Base-by-base conservation (phyloP, 2,888 invertebrate species). In the Branchipolynoe longqiensis region DNA sequence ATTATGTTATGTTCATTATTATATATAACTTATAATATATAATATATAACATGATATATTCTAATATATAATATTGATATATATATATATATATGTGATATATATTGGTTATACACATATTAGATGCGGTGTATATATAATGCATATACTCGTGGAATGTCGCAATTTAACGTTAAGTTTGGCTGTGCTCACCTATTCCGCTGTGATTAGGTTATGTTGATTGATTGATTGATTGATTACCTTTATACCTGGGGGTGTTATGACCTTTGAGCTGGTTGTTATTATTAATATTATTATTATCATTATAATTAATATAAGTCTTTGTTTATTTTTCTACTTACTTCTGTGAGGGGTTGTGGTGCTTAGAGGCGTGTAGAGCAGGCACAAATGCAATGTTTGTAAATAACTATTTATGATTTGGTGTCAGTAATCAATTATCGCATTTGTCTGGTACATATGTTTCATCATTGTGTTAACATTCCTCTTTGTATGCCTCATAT, bases 111-210 rank as follows among this genome's bases (percentile, higher is more conserved):
- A 12, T 48, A 18, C 18, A 48, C 18, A 18, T 48, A 18, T 18
- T 12, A 48, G 18, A 48, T 48, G 18, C 8, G 48, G 18, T 48
- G 48, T 12, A 48, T 48, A 48, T 48, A 48, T 48, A 18, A 48
- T 48, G 18, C 8, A 12, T 48, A 48, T 12, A 48, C 48, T 28
- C 2, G 14, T 62, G 62, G 2, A 28, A 62, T 14, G 31, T n/a
- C 28, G 28, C 4, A 31, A 28, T 69, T 14, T 69, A 38, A 69
- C 33, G 38, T 69, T 69, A 69, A 69, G 36, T 69, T 69, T 69
- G 69, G 69, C 69, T 69, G 69, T 69, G 69, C 69, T 33, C 69
- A 22, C 69, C 69, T 69, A 33, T 69, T 69, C 69, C 38, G 18
- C 6, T 6, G 25, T 69, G 69, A 36, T 69, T 69, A 69, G 69